A percentile compares a stretch with the other conserved stretches of the same genome.
Evolutionary conservation across 2,113 vertebrate species (phyloP).

Genomic region (Passer montanus): DNA sequence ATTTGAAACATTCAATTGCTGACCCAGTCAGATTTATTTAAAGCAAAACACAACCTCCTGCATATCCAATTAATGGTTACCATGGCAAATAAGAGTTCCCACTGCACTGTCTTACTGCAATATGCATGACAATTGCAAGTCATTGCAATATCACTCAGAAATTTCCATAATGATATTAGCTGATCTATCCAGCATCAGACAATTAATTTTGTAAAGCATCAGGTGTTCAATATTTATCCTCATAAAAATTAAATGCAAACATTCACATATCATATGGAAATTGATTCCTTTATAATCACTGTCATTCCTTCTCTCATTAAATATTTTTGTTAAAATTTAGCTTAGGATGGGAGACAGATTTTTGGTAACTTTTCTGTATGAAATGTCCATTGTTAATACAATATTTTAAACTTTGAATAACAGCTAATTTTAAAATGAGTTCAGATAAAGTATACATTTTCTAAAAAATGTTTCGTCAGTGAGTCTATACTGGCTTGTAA

Average conservation of each 20-base stretch:
- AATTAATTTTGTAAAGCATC: slow-evolving; percentile 36
- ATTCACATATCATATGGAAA: neutral
- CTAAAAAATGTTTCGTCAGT: neutral
- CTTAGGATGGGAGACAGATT: neutral
- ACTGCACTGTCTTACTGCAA: neutral
- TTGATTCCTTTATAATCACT: neutral
- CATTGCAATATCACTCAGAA: slow-evolving; percentile 12
- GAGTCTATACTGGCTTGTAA: neutral
- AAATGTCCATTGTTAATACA: neutral
- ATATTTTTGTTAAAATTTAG: neutral
- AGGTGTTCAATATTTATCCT: slow-evolving; percentile 18
- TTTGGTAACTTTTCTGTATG: neutral
- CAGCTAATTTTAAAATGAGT: neutral
- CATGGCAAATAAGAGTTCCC: slow-evolving; percentile 46
- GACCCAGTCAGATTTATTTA: slow-evolving; percentile 48
- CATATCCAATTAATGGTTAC: slow-evolving; percentile 61
- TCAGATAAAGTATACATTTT: neutral
- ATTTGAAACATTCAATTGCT: slow-evolving; percentile 30
- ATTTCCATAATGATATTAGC: slow-evolving; percentile 52
- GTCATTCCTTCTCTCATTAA: neutral
- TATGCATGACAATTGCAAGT: slow-evolving; percentile 32
- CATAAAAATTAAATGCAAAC: slow-evolving; percentile 40
- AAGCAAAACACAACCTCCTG: slow-evolving; percentile 21
- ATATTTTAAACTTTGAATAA: neutral
- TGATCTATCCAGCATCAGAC: neutral